Percentiles rank a stretch among this genome's conserved stretches.
phyloP scores from a whole-genome alignment of 2,113 vertebrate species.

The Apus apus region DNA sequence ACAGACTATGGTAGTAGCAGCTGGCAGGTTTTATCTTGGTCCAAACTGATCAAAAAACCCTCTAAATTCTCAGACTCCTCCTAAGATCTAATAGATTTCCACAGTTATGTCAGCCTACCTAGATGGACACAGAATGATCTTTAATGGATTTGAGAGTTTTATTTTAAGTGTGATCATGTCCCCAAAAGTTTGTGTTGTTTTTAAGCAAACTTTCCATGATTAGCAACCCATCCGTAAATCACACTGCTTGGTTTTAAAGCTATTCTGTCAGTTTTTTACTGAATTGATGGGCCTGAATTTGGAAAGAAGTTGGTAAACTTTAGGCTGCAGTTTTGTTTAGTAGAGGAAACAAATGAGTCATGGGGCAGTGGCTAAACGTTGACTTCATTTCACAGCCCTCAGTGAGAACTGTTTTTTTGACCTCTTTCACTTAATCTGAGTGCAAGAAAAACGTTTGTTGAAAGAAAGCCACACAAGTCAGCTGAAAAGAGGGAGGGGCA shows the following conservation, averaged over 20 bases:
- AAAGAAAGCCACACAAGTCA: not conserved
- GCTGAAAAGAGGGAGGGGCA: not conserved
- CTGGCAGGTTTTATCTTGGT: not conserved
- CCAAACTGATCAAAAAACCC: not conserved
- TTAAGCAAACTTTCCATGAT: not conserved
- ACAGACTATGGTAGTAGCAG: not conserved
- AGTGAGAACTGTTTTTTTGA: not conserved
- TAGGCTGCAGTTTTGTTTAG: not conserved
- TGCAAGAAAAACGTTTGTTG: not conserved
- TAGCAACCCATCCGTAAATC: not conserved
- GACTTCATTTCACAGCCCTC: not conserved
- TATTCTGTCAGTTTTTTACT: not conserved
- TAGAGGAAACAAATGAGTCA: not conserved
- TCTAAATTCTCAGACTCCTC: not conserved
- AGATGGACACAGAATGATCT: not conserved
- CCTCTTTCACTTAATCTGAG: not conserved
- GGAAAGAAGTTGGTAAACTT: not conserved
- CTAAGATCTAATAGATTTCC: not conserved
- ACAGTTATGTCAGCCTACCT: not conserved
- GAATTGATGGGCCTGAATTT: not conserved
- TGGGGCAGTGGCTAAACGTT: not conserved
- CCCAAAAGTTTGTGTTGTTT: not conserved
- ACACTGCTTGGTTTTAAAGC: not conserved
- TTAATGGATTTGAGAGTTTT: not conserved
- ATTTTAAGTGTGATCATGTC: not conserved